phyloP scores from a whole-genome alignment of 2,113 vertebrate genomes.

The Geococcyx californianus region DNA sequence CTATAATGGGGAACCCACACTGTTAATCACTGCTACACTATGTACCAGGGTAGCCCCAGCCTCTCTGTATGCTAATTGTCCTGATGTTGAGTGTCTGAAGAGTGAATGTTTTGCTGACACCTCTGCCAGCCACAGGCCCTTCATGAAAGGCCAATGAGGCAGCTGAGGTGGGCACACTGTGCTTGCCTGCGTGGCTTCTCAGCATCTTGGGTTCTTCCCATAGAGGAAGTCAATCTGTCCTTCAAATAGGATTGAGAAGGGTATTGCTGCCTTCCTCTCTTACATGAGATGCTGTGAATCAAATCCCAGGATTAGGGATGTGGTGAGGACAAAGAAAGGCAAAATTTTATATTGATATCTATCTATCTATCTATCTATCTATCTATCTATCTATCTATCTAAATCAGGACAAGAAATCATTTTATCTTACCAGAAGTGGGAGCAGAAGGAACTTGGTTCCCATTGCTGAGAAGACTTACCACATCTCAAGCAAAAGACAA shows the following conservation, averaged over 20 bases:
- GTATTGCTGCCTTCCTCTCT: not conserved
- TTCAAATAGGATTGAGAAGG: not conserved
- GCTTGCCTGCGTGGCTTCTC: not conserved
- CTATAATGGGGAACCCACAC: not conserved
- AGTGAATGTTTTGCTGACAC: not conserved
- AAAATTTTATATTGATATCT: no score
- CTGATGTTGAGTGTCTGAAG: not conserved
- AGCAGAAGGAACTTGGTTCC: not conserved
- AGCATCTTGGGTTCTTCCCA: not conserved
- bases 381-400: no score
- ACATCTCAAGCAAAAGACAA: not conserved
- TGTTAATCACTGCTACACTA: not conserved
- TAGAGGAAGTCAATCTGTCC: not conserved
- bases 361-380: no score
- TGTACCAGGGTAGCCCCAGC: accelerated
- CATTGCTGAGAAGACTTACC: not conserved
- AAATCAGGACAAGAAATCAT: not conserved
- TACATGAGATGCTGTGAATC: not conserved
- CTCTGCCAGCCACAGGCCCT: not conserved
- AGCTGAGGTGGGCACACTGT: not conserved
- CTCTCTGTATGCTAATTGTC: not conserved
- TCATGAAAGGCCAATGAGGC: accelerated
- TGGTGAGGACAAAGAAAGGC: not conserved
- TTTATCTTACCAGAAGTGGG: not conserved
- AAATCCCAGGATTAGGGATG: not conserved